A percentile compares a stretch with the other conserved stretches of the same genome.
Evolutionary conservation across 2,797 vertebrate species (phyloP).

Genomic region (Scleropages formosus): DNA sequence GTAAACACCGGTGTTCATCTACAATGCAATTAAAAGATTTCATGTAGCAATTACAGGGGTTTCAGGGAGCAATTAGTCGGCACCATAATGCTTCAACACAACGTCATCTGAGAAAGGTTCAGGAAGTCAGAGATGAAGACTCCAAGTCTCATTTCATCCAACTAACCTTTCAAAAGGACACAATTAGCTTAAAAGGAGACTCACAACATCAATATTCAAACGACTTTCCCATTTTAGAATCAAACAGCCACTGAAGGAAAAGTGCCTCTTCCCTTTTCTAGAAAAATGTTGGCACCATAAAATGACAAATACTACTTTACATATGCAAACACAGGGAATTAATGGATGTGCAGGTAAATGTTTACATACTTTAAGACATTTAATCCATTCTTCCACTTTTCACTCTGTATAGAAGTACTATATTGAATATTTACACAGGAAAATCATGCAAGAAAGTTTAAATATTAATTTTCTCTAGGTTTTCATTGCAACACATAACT

Average conservation of each 20-base stretch:
- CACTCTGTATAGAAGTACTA: background rate
- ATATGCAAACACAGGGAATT: too few species aligned
- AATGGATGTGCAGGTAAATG: too few species aligned
- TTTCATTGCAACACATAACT: too few species aligned
- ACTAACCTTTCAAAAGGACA: constrained; percentile 14
- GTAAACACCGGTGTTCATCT: constrained; percentile 39
- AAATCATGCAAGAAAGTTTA: too few species aligned
- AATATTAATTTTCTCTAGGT: too few species aligned
- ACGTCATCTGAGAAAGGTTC: background rate
- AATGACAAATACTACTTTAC: too few species aligned
- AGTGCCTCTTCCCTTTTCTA: too few species aligned
- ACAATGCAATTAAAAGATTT: constrained; percentile 40
- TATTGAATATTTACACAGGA: too few species aligned
- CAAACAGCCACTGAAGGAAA: background rate
- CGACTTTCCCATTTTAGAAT: background rate
- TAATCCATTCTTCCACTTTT: background rate
- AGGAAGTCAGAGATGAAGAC: background rate
- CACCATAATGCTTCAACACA: background rate
- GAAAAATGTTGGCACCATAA: too few species aligned
- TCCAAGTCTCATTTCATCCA: constrained; percentile 16
- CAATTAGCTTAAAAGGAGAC: constrained; percentile 9
- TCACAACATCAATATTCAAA: constrained; percentile 4
- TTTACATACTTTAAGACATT: too few species aligned
- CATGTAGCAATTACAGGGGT: constrained; percentile 34
- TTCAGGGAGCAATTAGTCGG: constrained; percentile 15